Evolutionary conservation across 2,888 invertebrate species (phyloP), one percentile per base, ranked within the genome.

Genomic region (Eumerus sabulonum): DNA sequence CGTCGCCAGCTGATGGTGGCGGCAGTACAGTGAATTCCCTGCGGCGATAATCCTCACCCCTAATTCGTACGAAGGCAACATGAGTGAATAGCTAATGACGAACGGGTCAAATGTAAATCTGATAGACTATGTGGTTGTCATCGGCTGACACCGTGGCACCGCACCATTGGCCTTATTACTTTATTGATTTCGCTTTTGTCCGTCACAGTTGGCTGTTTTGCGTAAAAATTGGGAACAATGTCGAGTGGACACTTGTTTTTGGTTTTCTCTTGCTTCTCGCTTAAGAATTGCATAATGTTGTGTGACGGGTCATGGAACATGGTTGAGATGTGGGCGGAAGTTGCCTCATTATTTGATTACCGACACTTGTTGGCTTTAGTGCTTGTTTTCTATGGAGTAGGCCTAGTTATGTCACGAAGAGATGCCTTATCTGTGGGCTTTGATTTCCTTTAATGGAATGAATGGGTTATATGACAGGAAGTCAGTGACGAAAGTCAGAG

Each of bases 321-420:
- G 27, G 19, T 36, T 14, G 14, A n/a, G 14, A 9, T 51, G 36
- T 36, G 14, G 51, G 51, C 51, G 51, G 51, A 51, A 51, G 51
- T 51, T 36, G 51, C n/a, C n/a, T n/a, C n/a, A n/a, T n/a, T n/a
- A n/a, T n/a, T n/a, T n/a, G n/a, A n/a, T n/a, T n/a, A n/a, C n/a
- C n/a, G n/a, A n/a, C n/a, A n/a, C n/a, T n/a, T n/a, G n/a, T n/a
- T n/a, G n/a, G n/a, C n/a, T n/a, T n/a, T n/a, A n/a, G n/a, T n/a
- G n/a, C n/a, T n/a, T n/a, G n/a, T n/a, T n/a, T n/a, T n/a, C n/a
- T n/a, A n/a, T n/a, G n/a, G n/a, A n/a, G n/a, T n/a, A n/a, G n/a
- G n/a, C n/a, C n/a, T n/a, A n/a, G n/a, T n/a, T n/a, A n/a, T n/a
- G n/a, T n/a, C n/a, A n/a, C n/a, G n/a, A n/a, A n/a, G n/a, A n/a